Percentiles rank a stretch among this genome's conserved stretches.
phyloP scores from a whole-genome alignment of 2,797 vertebrate species.

The Cygnus olor region DNA sequence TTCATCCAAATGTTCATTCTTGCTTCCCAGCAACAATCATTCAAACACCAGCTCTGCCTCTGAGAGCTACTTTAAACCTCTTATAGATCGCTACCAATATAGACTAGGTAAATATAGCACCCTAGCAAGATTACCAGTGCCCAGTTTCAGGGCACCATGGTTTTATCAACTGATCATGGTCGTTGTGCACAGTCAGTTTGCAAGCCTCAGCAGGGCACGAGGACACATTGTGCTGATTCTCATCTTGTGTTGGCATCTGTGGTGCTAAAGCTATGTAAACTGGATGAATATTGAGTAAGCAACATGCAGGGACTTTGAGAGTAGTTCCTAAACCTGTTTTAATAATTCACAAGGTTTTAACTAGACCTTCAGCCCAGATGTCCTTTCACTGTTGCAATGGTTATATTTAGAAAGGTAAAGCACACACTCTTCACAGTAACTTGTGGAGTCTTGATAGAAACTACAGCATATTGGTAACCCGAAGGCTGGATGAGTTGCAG shows the following conservation, averaged over 20 bases:
- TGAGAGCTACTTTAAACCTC: constrained; percentile 66
- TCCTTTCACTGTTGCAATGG: background rate
- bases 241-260: background rate
- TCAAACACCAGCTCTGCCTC: constrained; percentile 33
- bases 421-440: background rate
- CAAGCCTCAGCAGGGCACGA: background rate
- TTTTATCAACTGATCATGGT: constrained; percentile 42
- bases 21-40: background rate
- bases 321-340: background rate
- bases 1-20: constrained; percentile 29
- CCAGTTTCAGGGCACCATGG: constrained; percentile 54
- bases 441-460: background rate
- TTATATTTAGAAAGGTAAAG: background rate
- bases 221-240: background rate
- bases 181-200: background rate
- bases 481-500: background rate
- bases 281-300: background rate
- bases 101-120: constrained; percentile 68
- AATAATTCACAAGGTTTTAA: background rate
- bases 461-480: background rate
- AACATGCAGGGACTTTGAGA: background rate
- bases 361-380: background rate
- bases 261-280: background rate
- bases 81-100: constrained; percentile 50
- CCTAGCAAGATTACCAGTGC: constrained; percentile 61